Base-by-base conservation (phyloP, 2,888 invertebrate species). In the Paralinhomoeus sp. region DNA sequence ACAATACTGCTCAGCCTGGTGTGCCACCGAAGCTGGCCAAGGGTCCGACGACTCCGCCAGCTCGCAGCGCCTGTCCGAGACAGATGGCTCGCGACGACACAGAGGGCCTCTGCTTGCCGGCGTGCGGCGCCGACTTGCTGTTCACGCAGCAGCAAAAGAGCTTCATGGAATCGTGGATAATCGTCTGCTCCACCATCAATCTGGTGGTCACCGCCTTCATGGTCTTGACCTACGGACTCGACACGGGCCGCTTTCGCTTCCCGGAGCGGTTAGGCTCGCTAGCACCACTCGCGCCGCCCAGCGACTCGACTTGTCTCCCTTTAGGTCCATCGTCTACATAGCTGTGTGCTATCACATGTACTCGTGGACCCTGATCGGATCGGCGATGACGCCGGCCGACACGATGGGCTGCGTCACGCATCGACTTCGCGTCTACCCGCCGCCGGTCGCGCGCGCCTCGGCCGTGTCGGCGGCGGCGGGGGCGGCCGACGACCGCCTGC, bases 331-430 rank as follows among this genome's bases (percentile, higher is more conserved):
- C 48, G 87, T 93, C 57, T 93, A 89, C 65, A 69, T 97, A 46
- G 85, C 91, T 20, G 77, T 87, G 5, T 93, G 93, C 65, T 91
- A 91, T 64, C 72, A 89, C 55, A 80, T 89, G 74, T 82, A 91
- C 37, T 83, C 89, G 20, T 70, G 82, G 50, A 82, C 83, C 21
- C 40, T 37, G 7, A 36, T 17, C 31, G 44, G 37, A 34, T 20
- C 22, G 18, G 38, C 21, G 2, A 9, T 23, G 18, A n/a, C 21
- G 2, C 23, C 40, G 17, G 34, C 23, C 44, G 38, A 43, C n/a
- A 5, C 5, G 27, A 31, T 27, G 21, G 40, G 18, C 20, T 40
- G 44, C 33, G 23, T n/a, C n/a, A n/a, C 9, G 24, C 40, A 15
- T n/a, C 23, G 17, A 60, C 62, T 9, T 55, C 63, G 0, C 64